These are phyloP conservation scores for Chloroceryle amazona DNA, from an alignment of 2,797 vertebrate species.

Conservation along the genomic window DNA sequence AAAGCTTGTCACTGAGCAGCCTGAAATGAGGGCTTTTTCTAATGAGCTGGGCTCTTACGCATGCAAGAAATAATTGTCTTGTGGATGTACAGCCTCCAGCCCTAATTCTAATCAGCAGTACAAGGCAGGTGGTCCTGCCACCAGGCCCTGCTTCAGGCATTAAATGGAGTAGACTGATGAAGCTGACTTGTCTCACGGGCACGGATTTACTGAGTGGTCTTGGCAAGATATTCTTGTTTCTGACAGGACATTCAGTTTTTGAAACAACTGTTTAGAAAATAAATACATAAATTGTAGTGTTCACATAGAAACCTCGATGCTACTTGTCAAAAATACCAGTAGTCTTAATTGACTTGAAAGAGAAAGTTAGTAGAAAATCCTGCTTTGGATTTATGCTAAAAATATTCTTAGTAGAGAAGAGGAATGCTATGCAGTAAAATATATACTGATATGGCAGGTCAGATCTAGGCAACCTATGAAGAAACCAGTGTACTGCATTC, in stretches of 20 bases:
- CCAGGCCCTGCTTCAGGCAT: background rate
- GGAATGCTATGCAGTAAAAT: background rate
- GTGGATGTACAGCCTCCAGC: background rate
- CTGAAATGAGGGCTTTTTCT: background rate
- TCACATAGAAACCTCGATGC: background rate
- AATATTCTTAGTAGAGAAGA: rapidly evolving
- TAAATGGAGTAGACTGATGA: background rate
- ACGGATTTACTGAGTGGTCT: background rate
- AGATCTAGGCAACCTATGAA: background rate
- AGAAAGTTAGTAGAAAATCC: background rate
- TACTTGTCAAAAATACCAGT: background rate
- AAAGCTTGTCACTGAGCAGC: background rate
- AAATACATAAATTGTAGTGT: background rate
- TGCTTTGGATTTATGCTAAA: background rate
- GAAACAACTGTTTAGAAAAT: background rate
- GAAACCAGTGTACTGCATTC: background rate
- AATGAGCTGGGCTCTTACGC: background rate
- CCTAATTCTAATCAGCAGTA: background rate
- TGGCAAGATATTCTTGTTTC: background rate
- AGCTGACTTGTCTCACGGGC: background rate
- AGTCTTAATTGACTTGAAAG: background rate
- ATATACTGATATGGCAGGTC: background rate
- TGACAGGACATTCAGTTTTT: background rate
- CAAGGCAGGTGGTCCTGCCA: background rate
- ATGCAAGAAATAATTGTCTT: background rate